Evolutionary conservation across 2,888 invertebrate species (phyloP).

Genomic region (Stenurella melanura): DNA sequence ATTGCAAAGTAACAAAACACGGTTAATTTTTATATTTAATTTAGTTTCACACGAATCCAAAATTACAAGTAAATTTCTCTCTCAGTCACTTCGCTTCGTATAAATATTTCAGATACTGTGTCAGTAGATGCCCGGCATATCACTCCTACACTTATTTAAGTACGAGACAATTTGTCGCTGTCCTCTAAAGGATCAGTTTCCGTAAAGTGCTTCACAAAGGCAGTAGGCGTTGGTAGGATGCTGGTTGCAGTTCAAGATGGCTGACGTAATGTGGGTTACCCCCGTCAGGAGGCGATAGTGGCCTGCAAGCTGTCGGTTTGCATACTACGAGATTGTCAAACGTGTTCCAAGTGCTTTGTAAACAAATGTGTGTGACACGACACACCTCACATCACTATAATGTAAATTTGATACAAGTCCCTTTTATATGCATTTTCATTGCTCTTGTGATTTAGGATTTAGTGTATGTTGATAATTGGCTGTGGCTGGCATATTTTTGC

Average conservation of each 20-base stretch:
- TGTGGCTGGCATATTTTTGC: constrained; percentile 11
- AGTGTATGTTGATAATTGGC: constrained; percentile 29
- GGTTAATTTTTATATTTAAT: no score
- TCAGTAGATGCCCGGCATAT: background rate
- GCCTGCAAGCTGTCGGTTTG: constrained; percentile 52
- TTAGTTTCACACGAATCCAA: no score
- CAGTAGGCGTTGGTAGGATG: constrained; percentile 57
- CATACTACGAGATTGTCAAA: constrained; percentile 52
- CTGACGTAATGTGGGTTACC: constrained; percentile 59
- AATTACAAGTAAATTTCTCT: no score
- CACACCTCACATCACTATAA: constrained; percentile 21
- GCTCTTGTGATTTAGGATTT: constrained; percentile 12
- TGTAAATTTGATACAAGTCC: constrained; percentile 16
- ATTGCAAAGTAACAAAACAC: no score
- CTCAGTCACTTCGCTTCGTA: background rate
- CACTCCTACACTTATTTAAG: background rate
- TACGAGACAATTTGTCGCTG: background rate
- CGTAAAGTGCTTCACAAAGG: constrained; percentile 14
- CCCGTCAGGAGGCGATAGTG: constrained; percentile 55
- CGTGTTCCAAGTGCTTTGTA: constrained; percentile 54
- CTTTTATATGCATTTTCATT: constrained; percentile 32
- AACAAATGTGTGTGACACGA: constrained; percentile 46
- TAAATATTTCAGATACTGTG: background rate
- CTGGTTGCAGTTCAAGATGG: constrained; percentile 67
- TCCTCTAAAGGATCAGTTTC: constrained; percentile 8